These are phyloP conservation scores for Agrochola lychnidis DNA, from an alignment of 2,888 invertebrate species.

Conservation along the genomic window DNA sequence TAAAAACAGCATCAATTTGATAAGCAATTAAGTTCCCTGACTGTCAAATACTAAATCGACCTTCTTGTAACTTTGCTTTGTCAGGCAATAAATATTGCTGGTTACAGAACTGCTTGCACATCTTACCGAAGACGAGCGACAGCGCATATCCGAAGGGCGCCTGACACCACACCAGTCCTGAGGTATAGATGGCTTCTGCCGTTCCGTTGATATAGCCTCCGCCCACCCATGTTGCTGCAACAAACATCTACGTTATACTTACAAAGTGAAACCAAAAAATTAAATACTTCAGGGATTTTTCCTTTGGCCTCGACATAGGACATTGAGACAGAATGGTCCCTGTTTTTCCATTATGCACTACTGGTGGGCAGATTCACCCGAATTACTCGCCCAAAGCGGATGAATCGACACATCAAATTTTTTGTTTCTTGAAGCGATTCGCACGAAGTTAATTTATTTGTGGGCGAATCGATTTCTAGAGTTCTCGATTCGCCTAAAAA, in stretches of 20 bases:
- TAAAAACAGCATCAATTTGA: background rate
- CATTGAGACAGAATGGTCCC: background rate
- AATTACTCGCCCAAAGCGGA: too few relatives aligned
- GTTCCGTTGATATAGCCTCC: constrained; percentile 99
- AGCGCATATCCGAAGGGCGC: constrained; percentile 99
- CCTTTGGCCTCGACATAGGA: too few relatives aligned
- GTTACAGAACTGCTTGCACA: background rate
- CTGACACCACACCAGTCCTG: constrained; percentile 98
- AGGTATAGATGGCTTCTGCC: constrained; percentile 98
- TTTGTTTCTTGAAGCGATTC: too few relatives aligned
- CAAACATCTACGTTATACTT: constrained; percentile 41
- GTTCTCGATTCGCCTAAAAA: too few relatives aligned
- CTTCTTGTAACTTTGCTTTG: background rate
- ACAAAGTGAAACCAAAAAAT: constrained; percentile 1
- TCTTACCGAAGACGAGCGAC: constrained; percentile 96
- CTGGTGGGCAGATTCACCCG: too few relatives aligned
- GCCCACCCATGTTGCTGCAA: constrained; percentile 99
- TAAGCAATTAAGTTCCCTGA: background rate
- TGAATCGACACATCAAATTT: too few relatives aligned
- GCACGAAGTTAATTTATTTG: too few relatives aligned
- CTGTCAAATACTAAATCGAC: background rate
- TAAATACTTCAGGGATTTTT: too few relatives aligned
- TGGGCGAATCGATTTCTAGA: too few relatives aligned
- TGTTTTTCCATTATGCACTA: too few relatives aligned
- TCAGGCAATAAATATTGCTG: background rate